A percentile compares a stretch with the other conserved stretches of the same genome.
Evolutionary conservation across 2,888 invertebrate species (phyloP).

Genomic region (Thymelicus sylvestris): DNA sequence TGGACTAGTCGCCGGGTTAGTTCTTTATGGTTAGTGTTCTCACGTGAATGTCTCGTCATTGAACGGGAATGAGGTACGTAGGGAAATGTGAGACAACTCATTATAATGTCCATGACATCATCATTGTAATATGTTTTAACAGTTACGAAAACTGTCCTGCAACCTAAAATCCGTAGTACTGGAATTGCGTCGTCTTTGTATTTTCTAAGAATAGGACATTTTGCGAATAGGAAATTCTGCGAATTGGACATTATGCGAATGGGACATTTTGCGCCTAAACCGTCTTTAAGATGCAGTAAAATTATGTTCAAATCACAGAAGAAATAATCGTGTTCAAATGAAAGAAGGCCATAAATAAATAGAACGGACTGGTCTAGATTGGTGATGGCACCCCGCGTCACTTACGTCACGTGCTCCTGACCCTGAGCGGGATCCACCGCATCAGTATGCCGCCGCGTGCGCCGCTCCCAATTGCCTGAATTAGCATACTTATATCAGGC

Average conservation of each 20-base stretch:
- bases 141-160: too few species aligned
- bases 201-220: too few species aligned
- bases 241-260: too few species aligned
- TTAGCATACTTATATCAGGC: conserved; percentile 74
- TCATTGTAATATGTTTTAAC: too few species aligned
- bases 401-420: conserved; percentile 27
- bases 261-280: too few species aligned
- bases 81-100: too few species aligned
- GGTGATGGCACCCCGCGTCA: not conserved
- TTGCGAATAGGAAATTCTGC: too few species aligned
- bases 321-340: not conserved
- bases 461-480: conserved; percentile 67
- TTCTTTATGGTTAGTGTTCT: too few species aligned
- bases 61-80: too few species aligned
- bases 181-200: not conserved
- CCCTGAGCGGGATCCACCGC: conserved; percentile 35
- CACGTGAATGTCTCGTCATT: too few species aligned
- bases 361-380: not conserved
- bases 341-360: not conserved
- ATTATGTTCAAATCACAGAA: not conserved
- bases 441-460: conserved; percentile 55
- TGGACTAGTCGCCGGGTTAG: not conserved
- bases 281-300: not conserved
- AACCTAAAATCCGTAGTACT: too few species aligned
- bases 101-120: too few species aligned